phyloP scores from a whole-genome alignment of 64 coral and sea anemone genomes.

The Actinia equina region DNA sequence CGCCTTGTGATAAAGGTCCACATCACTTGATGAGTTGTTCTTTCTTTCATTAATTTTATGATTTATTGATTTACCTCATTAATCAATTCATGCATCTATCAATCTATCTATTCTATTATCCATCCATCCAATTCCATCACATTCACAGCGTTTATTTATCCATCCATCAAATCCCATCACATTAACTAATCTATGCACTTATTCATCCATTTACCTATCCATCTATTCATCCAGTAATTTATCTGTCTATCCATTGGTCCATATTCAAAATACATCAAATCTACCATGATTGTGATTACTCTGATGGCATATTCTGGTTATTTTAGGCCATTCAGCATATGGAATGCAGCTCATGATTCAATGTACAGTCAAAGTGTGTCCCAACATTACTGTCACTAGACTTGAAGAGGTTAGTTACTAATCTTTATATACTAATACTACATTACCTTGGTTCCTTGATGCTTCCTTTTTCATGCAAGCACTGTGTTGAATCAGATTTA shows the following conservation, averaged over 20 bases:
- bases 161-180: background rate
- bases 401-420: conserved; percentile 48
- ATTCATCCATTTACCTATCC: background rate
- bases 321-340: conserved; percentile 62
- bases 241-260: background rate
- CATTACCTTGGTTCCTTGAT: too few relatives aligned
- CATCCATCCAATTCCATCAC: background rate
- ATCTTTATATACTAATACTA: too few relatives aligned
- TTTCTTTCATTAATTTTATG: too few relatives aligned
- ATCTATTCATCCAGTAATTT: background rate
- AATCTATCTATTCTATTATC: too few relatives aligned
- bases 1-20: too few relatives aligned
- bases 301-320: background rate
- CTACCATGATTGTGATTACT: background rate
- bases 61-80: too few relatives aligned
- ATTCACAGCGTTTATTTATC: too few relatives aligned
- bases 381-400: conserved; percentile 46
- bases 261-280: background rate
- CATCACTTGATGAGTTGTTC: too few relatives aligned
- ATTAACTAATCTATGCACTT: too few relatives aligned
- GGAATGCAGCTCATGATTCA: conserved; percentile 81
- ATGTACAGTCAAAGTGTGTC: conserved; percentile 31
- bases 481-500: too few relatives aligned
- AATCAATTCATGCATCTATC: too few relatives aligned
- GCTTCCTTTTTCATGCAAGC: too few relatives aligned